Conservation (phyloP, 2,797 vertebrate species). For the Gobionotothen gibberifrons region DNA sequence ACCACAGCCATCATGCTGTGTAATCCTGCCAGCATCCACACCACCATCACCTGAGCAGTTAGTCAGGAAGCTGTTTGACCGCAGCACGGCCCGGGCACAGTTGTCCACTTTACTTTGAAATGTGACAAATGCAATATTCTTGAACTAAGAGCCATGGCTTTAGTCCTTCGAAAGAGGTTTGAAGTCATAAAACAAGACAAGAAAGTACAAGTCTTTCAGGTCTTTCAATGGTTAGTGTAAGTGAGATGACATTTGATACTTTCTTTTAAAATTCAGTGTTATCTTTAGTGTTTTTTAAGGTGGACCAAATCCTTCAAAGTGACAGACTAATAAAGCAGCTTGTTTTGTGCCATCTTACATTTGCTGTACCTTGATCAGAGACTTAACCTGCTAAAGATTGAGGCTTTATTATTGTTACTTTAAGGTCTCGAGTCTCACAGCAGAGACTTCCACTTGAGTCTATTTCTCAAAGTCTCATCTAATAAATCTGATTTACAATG, state of each 20-base stretch:
- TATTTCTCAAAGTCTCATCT: neutral
- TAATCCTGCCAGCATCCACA: constrained; percentile 16
- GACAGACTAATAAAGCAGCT: neutral
- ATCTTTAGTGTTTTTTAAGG: neutral
- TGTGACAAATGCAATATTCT: neutral
- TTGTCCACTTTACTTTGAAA: neutral
- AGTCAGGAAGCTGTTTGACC: constrained; percentile 1
- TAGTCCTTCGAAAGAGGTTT: neutral
- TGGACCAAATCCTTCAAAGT: neutral
- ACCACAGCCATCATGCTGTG: constrained; percentile 27
- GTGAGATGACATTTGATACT: neutral
- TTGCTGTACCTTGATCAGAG: neutral
- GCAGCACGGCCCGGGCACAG: neutral
- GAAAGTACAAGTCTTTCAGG: neutral
- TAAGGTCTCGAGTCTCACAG: neutral
- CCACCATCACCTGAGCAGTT: constrained; percentile 32
- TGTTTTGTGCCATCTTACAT: neutral
- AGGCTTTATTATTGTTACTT: neutral
- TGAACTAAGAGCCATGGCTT: neutral
- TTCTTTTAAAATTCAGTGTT: neutral
- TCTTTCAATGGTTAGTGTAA: neutral
- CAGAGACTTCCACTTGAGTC: neutral
- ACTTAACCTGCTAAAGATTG: neutral
- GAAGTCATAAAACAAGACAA: neutral
- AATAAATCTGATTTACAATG: neutral